These are phyloP conservation scores for Vollenhovia emeryi DNA, from an alignment of 1,140 invertebrate species.

Conservation along the genomic window DNA sequence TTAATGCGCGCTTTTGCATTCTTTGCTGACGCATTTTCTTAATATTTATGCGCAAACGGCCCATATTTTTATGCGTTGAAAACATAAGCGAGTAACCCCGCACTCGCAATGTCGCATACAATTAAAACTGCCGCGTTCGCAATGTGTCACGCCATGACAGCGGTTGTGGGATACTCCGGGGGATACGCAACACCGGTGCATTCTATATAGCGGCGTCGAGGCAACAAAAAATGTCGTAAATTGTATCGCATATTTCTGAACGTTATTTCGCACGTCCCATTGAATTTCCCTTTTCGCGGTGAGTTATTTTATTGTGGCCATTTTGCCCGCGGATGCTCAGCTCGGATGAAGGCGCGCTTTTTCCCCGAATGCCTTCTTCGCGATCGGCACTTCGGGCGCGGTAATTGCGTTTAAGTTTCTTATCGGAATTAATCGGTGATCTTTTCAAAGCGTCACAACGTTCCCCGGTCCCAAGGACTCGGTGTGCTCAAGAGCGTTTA, in stretches of 20 bases:
- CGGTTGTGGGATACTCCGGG: conserved; percentile 11
- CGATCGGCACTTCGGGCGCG: not conserved
- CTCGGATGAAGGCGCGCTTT: not conserved
- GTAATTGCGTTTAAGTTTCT: conserved; percentile 2
- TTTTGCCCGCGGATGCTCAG: not conserved
- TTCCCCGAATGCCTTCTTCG: not conserved
- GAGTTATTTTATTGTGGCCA: conserved; percentile 17
- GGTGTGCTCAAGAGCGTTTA: not conserved
- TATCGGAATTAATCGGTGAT: conserved; percentile 17
- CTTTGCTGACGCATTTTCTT: not conserved
- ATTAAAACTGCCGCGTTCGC: conserved; percentile 35
- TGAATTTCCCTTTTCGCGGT: conserved; percentile 18
- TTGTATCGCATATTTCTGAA: conserved; percentile 39
- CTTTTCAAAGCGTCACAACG: not conserved
- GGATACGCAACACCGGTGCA: conserved; percentile 22
- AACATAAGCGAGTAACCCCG: conserved; percentile 10
- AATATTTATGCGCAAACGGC: conserved; percentile 5
- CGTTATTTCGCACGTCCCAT: conserved; percentile 23
- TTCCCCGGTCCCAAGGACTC: not conserved
- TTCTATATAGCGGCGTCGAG: not conserved
- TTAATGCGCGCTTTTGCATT: not conserved
- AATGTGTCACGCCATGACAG: conserved; percentile 45
- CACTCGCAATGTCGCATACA: conserved; percentile 26
- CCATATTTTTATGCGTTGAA: conserved; percentile 37
- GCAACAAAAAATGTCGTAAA: conserved; percentile 37